Conservation (phyloP, 2,113 vertebrate genomes). For the Cercocebus atys region DNA sequence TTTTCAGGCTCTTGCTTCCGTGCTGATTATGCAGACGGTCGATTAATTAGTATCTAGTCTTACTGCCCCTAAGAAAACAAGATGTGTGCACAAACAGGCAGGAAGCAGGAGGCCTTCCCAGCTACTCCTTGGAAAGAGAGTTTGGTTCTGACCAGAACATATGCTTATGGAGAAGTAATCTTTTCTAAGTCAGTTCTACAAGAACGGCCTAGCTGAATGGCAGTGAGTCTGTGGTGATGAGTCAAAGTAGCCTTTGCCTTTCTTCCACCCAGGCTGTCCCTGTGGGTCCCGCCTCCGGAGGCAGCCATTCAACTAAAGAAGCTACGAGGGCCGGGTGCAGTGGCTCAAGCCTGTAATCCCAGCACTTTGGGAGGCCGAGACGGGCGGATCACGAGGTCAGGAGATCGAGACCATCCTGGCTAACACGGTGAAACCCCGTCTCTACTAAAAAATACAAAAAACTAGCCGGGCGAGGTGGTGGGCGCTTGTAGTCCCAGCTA, state of each 20-base stretch:
- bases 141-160: not conserved
- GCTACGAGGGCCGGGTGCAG: not conserved
- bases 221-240: not conserved
- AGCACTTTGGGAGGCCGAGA: too few species aligned
- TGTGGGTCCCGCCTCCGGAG: not conserved
- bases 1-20: not conserved
- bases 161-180: not conserved
- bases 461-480: rapidly evolving
- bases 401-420: too few species aligned
- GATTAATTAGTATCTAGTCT: not conserved
- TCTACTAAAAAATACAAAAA: too few species aligned
- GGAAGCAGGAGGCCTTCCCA: not conserved
- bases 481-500: too few species aligned
- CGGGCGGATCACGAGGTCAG: too few species aligned
- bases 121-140: not conserved
- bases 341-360: too few species aligned
- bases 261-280: not conserved
- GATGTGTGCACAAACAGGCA: not conserved
- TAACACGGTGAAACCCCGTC: too few species aligned
- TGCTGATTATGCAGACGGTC: not conserved
- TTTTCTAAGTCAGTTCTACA: not conserved
- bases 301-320: not conserved
- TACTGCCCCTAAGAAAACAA: not conserved
- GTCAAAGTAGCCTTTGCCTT: not conserved
- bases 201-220: not conserved